Evolutionary conservation across 2,797 vertebrate species (phyloP), one percentile per base, ranked within the genome.

Genomic region (Columba guinea): DNA sequence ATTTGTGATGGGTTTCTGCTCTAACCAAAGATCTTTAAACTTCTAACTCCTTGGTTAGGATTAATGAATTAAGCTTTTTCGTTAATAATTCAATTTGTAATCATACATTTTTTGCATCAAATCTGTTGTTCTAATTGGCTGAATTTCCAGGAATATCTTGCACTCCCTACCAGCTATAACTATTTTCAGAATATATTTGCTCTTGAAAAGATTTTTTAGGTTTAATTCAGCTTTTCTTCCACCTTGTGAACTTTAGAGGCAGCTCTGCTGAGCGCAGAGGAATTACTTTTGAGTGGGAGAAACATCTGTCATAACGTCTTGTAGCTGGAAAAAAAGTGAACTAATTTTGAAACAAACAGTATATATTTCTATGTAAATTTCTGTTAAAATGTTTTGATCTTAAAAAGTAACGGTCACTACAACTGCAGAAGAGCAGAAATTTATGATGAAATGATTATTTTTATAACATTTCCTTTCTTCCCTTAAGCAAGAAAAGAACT

Each of bases 221-320:
- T 55, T 92, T 91, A 76, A 69, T 93, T 90, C 95, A 88, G 52
- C 52, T 91, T 82, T 85, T 83, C 46, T 92, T 84, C 19, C 3
- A 34, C 53, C 30, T 81, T 70, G 59, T 79, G 84, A 94, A 80
- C 55, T 79, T 30, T 70, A 90, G 67, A 82, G 64, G 49, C 49
- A 41, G 32, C 78, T 90, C 84, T 94, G 35, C 69, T 86, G 88
- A 93, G 39, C 58, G 91, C 69, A 86, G 35, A 73, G 67, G n/a
- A 84, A 59, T 86, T 88, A 59, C 49, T 88, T 88, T 76, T 46
- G 3, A 9, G 48, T 63, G 52, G 46, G 52, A 84, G 52, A 85
- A 96, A 86, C 52, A 77, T 84, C 76, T 67, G 7, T 78, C 73
- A 63, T 26, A 44, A 60, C 49, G 44, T 39, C 49, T 87, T 53